Evolutionary conservation across 1,140 invertebrate genomes (phyloP).

Genomic region (Eriosoma lanigerum): DNA sequence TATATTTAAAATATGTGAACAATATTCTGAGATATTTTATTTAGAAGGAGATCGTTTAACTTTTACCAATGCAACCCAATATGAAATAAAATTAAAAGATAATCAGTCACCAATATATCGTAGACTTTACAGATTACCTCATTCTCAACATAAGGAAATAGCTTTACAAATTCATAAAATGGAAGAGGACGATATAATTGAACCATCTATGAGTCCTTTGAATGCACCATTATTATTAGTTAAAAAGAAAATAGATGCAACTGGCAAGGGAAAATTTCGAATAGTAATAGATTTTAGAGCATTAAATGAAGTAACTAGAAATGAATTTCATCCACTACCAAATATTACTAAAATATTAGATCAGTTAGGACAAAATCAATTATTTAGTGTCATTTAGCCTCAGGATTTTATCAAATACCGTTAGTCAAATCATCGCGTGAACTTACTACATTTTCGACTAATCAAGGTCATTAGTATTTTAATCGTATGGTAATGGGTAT

Average conservation of each 20-base stretch:
- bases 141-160: slow-evolving; percentile 57
- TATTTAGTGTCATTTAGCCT: slow-evolving; percentile 61
- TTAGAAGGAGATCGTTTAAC: slow-evolving; percentile 15
- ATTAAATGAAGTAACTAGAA: slow-evolving; percentile 55
- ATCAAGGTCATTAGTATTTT: slow-evolving; percentile 58
- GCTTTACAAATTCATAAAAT: slow-evolving; percentile 56
- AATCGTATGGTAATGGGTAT: slow-evolving; percentile 59
- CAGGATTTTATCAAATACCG: slow-evolving; percentile 61
- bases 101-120: slow-evolving; percentile 54
- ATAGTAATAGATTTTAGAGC: slow-evolving; percentile 55
- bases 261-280: slow-evolving; percentile 54
- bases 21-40: slow-evolving; percentile 8
- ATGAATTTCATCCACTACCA: slow-evolving; percentile 60
- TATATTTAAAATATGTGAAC: not conserved
- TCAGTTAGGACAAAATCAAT: slow-evolving; percentile 56
- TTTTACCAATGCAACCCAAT: slow-evolving; percentile 22
- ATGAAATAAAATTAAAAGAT: slow-evolving; percentile 52
- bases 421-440: slow-evolving; percentile 57
- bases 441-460: slow-evolving; percentile 61
- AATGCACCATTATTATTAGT: slow-evolving; percentile 53
- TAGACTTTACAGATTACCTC: slow-evolving; percentile 57
- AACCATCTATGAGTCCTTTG: slow-evolving; percentile 51
- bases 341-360: slow-evolving; percentile 60
- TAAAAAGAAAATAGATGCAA: slow-evolving; percentile 54
- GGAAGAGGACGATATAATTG: slow-evolving; percentile 51